These are phyloP conservation scores for Cyclophora punctaria DNA, from an alignment of 2,888 invertebrate genomes.

Conservation along the genomic window DNA sequence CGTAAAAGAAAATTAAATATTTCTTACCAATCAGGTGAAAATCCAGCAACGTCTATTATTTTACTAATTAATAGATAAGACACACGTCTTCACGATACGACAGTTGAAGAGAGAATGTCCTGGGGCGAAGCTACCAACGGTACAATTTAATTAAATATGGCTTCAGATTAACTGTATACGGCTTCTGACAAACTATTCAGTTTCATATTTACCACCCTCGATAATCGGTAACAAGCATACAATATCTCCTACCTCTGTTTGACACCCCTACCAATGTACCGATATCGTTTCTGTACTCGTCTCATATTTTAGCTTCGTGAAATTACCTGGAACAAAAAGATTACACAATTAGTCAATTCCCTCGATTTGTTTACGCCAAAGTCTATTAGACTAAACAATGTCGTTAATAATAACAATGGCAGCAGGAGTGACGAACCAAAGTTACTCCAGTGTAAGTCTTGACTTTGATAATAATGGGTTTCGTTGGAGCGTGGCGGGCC, in stretches of 20 bases:
- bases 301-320: conserved; percentile 25
- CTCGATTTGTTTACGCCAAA: conserved; percentile 56
- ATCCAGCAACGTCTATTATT: no score
- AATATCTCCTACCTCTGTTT: conserved; percentile 18
- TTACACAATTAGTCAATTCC: conserved; percentile 52
- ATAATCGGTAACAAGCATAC: conserved; percentile 20
- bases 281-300: conserved; percentile 13
- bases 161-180: conserved; percentile 68
- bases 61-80: conserved; percentile 14
- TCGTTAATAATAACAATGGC: conserved; percentile 65
- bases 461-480: conserved; percentile 72
- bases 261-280: conserved; percentile 8
- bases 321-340: conserved; percentile 68
- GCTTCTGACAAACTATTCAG: conserved; percentile 66
- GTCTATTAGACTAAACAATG: conserved; percentile 63
- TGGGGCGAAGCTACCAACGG: conserved; percentile 42
- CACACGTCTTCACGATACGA: conserved; percentile 42
- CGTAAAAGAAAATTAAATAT: background rate
- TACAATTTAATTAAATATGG: conserved; percentile 74
- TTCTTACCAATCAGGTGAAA: conserved; percentile 3
- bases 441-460: conserved; percentile 65
- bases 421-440: conserved; percentile 68
- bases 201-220: conserved; percentile 58
- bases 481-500: conserved; percentile 44
- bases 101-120: conserved; percentile 50